A percentile compares a stretch with the other conserved stretches of the same genome.
phyloP scores from a whole-genome alignment of 2,797 vertebrate genomes.

The Gobio occitaniae region DNA sequence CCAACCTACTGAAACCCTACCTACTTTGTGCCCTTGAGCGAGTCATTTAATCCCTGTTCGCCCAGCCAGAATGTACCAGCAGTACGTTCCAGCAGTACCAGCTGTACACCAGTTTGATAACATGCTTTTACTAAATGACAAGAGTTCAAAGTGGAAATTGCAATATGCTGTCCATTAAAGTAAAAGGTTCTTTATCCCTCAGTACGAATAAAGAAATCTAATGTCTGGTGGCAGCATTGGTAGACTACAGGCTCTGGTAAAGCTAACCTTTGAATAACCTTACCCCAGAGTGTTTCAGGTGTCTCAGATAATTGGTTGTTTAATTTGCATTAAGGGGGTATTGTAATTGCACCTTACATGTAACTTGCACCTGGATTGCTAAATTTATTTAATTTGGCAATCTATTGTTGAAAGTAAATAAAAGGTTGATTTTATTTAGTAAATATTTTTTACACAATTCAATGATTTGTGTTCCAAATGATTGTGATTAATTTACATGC shows the following conservation, averaged over 20 bases:
- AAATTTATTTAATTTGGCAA: too few relatives aligned
- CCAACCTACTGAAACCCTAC: neutral
- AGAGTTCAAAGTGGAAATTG: conserved; percentile 3
- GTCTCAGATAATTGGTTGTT: neutral
- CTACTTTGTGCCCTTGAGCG: conserved; percentile 58
- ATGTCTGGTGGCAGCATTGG: neutral
- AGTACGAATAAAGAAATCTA: neutral
- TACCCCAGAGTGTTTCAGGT: neutral
- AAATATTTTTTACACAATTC: too few relatives aligned
- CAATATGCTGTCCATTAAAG: neutral
- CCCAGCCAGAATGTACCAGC: neutral
- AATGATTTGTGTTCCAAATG: too few relatives aligned
- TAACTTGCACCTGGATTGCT: too few relatives aligned
- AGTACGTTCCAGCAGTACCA: conserved; percentile 1
- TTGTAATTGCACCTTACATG: too few relatives aligned
- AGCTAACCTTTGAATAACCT: neutral
- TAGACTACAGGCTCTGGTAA: neutral
- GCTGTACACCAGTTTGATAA: neutral
- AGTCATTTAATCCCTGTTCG: conserved; percentile 14
- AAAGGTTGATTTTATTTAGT: too few relatives aligned
- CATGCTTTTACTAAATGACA: conserved; percentile 17
- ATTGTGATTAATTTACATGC: too few relatives aligned
- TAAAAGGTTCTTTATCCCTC: neutral
- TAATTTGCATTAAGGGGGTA: too few relatives aligned
- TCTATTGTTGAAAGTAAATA: too few relatives aligned